Evolutionary conservation across 2,113 vertebrate genomes (phyloP).

Genomic region (Pterocles burchelli): DNA sequence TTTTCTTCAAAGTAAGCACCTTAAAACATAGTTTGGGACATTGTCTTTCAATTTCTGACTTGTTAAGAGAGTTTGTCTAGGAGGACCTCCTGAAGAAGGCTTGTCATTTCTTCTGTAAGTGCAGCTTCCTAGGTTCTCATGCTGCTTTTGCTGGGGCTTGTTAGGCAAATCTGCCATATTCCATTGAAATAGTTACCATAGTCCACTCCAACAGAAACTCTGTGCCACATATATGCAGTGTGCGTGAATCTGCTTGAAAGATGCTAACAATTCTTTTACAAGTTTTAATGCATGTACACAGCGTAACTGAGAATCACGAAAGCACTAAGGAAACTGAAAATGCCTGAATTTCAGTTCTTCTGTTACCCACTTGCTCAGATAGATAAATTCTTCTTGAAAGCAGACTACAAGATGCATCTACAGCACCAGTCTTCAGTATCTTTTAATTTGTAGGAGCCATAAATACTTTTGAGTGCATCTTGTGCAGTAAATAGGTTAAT

Average conservation of each 20-base stretch:
- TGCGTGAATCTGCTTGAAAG: background rate
- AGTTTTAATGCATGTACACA: background rate
- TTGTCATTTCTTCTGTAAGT: background rate
- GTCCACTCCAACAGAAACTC: background rate
- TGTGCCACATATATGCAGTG: background rate
- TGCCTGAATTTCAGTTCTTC: background rate
- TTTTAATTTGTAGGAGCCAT: background rate
- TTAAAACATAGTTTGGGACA: background rate
- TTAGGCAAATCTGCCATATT: background rate
- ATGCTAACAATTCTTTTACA: background rate
- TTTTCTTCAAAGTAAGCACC: background rate
- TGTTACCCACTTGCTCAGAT: background rate
- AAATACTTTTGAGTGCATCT: background rate
- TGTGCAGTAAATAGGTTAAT: background rate
- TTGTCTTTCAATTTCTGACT: background rate
- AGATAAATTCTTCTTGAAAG: background rate
- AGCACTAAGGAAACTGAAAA: background rate
- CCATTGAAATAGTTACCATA: background rate
- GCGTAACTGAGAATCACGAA: background rate
- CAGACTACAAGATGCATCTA: background rate
- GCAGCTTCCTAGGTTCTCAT: background rate
- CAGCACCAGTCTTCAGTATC: background rate
- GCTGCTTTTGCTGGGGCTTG: background rate
- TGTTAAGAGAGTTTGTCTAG: background rate
- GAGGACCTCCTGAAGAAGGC: background rate